Percentiles rank a stretch among this genome's conserved stretches.
These are phyloP conservation scores for Latrodectus geometricus DNA, from an alignment of 1,140 invertebrate genomes.

Conservation along the genomic window DNA sequence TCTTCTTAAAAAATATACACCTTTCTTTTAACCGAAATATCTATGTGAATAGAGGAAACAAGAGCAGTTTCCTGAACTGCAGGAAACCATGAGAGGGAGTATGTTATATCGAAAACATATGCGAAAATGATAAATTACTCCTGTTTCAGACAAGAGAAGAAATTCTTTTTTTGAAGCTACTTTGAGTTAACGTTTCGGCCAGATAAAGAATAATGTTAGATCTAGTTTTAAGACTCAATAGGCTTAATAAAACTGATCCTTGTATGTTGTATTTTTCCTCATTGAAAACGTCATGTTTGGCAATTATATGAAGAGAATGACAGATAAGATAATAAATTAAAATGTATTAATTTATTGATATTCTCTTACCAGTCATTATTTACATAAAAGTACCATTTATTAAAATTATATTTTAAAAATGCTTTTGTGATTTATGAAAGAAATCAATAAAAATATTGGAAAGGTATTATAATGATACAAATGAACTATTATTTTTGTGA, in stretches of 20 bases:
- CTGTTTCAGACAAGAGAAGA: conserved; percentile 16
- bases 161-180: neutral
- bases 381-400: too few species aligned
- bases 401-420: too few species aligned
- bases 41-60: conserved; percentile 41
- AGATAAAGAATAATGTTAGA: neutral
- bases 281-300: neutral
- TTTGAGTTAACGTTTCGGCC: neutral
- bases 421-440: too few species aligned
- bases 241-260: neutral
- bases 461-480: too few species aligned
- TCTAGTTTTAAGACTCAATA: neutral
- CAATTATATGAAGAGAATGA: neutral
- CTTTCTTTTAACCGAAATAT: conserved; percentile 6
- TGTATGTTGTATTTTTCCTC: neutral
- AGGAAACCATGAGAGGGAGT: conserved; percentile 25
- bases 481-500: too few species aligned
- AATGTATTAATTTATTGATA: too few species aligned
- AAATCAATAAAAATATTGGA: too few species aligned
- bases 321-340: too few species aligned
- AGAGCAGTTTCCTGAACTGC: conserved; percentile 39
- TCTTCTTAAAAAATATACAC: neutral
- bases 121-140: conserved; percentile 44
- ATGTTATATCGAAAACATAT: conserved; percentile 46
- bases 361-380: too few species aligned